These are phyloP conservation scores for Pseudochaenichthys georgianus DNA, from an alignment of 2,797 vertebrate genomes.

Conservation along the genomic window DNA sequence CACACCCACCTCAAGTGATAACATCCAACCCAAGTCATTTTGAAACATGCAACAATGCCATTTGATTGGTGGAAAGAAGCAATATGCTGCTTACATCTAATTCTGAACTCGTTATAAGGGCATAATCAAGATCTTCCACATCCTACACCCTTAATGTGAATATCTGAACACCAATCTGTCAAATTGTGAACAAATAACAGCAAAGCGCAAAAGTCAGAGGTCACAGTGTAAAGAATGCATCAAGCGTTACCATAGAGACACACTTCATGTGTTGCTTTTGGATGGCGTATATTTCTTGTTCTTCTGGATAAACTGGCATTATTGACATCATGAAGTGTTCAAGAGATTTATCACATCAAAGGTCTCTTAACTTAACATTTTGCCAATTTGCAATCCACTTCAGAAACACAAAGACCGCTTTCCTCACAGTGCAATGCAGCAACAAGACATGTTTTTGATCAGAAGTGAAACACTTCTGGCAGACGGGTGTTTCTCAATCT, in stretches of 20 bases:
- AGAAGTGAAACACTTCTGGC: no score
- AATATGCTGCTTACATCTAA: no score
- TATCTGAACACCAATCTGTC: neutral
- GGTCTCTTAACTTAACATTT: no score
- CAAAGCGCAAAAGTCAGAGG: neutral
- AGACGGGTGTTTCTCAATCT: no score
- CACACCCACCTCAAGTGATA: neutral
- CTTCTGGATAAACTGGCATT: neutral
- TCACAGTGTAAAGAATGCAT: neutral
- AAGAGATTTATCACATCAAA: neutral
- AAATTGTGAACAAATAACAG: neutral
- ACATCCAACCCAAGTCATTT: neutral
- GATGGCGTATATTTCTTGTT: neutral
- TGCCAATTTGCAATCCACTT: no score
- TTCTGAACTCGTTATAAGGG: neutral
- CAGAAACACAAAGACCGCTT: no score
- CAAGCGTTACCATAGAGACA: neutral
- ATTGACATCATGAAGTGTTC: neutral
- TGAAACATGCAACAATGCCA: neutral
- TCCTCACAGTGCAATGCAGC: no score
- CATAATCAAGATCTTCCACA: neutral
- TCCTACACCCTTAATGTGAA: neutral
- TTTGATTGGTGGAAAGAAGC: neutral
- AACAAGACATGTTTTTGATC: no score
- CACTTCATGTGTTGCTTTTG: rapidly evolving